Evolutionary conservation across 1,140 invertebrate genomes (phyloP).

Genomic region (Drosophila virilis): DNA sequence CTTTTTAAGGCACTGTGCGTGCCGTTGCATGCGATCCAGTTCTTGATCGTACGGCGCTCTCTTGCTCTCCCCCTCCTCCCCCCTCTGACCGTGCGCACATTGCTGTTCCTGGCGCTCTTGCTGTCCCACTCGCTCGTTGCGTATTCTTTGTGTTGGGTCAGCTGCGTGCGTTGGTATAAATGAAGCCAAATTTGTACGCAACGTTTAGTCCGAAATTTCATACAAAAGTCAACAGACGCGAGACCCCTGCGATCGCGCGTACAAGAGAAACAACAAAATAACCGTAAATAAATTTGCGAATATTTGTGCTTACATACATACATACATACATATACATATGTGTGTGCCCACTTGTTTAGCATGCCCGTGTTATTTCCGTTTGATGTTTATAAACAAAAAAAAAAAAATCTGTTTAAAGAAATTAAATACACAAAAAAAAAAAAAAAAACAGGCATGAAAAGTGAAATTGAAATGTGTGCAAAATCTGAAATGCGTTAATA

Average conservation of each 20-base stretch:
- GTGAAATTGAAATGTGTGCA: conserved; percentile 27
- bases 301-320: not conserved
- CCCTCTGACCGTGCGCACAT: not conserved
- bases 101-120: not conserved
- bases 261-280: conserved; percentile 29
- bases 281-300: conserved; percentile 43
- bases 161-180: conserved; percentile 74
- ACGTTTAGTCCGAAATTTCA: conserved; percentile 73
- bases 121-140: not conserved
- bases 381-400: conserved; percentile 61
- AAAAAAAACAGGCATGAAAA: too few relatives aligned
- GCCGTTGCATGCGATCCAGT: conserved; percentile 24
- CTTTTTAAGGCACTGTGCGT: conserved; percentile 46
- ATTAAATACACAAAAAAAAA: conserved; percentile 7
- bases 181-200: conserved; percentile 70
- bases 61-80: not conserved
- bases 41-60: not conserved
- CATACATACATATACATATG: conserved; percentile 11
- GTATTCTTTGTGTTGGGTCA: conserved; percentile 31
- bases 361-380: conserved; percentile 57
- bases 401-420: conserved; percentile 12
- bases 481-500: not conserved
- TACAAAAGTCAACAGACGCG: conserved; percentile 57
- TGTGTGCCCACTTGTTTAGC: not conserved
- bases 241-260: conserved; percentile 28